phyloP scores from a whole-genome alignment of 2,888 invertebrate genomes.

The Laspeyria flexula region DNA sequence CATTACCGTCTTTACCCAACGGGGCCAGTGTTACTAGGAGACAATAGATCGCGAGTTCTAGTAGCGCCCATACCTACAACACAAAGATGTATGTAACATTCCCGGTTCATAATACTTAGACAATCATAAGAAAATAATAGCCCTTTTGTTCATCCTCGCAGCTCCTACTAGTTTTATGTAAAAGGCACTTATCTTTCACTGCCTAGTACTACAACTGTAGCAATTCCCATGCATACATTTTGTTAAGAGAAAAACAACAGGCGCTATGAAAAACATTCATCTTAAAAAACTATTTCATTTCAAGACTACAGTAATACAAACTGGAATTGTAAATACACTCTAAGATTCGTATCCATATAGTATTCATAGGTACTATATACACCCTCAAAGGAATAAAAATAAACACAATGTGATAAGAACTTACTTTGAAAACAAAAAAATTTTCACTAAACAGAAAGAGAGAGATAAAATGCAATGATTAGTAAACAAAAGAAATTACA shows the following conservation, averaged over 20 bases:
- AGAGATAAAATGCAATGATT: background rate
- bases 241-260: constrained; percentile 29
- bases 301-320: background rate
- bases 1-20: constrained; percentile 57
- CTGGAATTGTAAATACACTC: too few species aligned
- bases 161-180: too few species aligned
- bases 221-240: background rate
- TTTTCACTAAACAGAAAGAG: too few species aligned
- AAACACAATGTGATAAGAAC: background rate
- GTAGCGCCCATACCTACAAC: constrained; percentile 68
- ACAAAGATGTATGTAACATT: background rate
- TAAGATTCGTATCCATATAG: background rate
- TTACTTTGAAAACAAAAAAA: too few species aligned
- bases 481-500: background rate
- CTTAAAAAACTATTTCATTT: constrained; percentile 17
- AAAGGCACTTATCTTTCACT: too few species aligned
- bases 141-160: too few species aligned
- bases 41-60: constrained; percentile 67
- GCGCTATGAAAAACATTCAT: constrained; percentile 18
- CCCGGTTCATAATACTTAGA: too few species aligned
- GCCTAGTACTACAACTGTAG: background rate
- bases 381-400: background rate
- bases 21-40: constrained; percentile 73
- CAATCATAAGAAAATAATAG: too few species aligned
- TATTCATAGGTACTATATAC: background rate